Percentiles rank a stretch among this genome's conserved stretches.
Conservation (phyloP, 2,113 vertebrate species). For the Tiliqua scincoides region DNA sequence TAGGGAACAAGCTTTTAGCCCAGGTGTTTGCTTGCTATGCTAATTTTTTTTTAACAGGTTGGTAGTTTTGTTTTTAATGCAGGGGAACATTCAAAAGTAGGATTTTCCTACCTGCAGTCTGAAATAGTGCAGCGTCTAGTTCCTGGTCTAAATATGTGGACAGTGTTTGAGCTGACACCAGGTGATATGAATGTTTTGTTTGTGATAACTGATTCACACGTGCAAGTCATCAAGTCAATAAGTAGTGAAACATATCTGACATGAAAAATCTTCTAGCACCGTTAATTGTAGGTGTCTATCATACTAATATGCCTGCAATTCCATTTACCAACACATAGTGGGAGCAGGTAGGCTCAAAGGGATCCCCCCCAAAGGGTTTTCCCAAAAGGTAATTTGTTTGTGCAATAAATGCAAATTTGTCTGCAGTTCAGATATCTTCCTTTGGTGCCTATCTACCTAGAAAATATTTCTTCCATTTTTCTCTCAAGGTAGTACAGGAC, state of each 20-base stretch:
- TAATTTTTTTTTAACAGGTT: background rate
- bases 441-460: too few relatives aligned
- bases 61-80: background rate
- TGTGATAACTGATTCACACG: background rate
- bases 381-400: background rate
- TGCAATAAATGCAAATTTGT: too few relatives aligned
- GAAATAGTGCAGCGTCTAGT: background rate
- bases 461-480: too few relatives aligned
- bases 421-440: too few relatives aligned
- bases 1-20: background rate
- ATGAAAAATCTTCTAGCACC: too few relatives aligned
- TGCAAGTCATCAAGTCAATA: background rate
- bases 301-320: background rate
- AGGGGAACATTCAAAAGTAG: background rate
- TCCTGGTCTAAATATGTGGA: background rate
- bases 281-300: too few relatives aligned
- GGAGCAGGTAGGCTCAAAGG: background rate
- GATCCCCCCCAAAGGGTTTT: background rate
- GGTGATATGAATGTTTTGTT: background rate
- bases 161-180: background rate
- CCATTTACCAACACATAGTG: background rate
- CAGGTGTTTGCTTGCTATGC: background rate
- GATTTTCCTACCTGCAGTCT: background rate
- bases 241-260: background rate
- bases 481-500: too few relatives aligned